Evolutionary conservation across 30 jellyfish, hydroid and myxozoan species (phyloP).

Genomic region (Catostylus mosaicus): DNA sequence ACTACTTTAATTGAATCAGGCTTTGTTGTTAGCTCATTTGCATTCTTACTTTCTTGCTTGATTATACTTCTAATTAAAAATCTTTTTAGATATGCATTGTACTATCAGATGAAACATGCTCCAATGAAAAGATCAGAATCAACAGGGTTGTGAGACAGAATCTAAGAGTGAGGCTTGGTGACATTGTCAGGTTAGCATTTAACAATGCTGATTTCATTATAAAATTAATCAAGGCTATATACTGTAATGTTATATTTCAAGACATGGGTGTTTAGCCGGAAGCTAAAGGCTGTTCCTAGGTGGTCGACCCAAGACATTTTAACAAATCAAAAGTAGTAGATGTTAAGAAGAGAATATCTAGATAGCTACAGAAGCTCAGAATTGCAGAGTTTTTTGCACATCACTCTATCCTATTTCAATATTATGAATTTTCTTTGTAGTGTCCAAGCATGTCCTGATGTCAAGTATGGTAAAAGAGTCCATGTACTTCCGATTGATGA

Average conservation of each 20-base stretch:
- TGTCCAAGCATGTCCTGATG: slow-evolving; percentile 98
- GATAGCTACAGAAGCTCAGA: not conserved
- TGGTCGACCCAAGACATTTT: too few relatives aligned
- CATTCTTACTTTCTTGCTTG: too few relatives aligned
- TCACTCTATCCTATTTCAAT: not conserved
- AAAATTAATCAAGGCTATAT: not conserved
- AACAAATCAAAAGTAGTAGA: too few relatives aligned
- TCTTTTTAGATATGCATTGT: slow-evolving; percentile 84
- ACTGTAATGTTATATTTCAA: too few relatives aligned
- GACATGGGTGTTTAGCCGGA: too few relatives aligned
- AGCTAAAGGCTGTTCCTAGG: too few relatives aligned
- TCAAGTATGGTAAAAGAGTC: slow-evolving; percentile 93
- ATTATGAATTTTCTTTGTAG: slow-evolving; percentile 18
- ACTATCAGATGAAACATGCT: slow-evolving; percentile 86
- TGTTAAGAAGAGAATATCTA: too few relatives aligned
- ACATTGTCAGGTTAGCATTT: slow-evolving; percentile 98
- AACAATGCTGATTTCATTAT: too few relatives aligned
- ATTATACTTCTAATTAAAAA: too few relatives aligned
- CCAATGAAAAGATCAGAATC: slow-evolving; percentile 88
- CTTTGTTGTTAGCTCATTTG: too few relatives aligned
- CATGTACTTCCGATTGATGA: slow-evolving; percentile 99
- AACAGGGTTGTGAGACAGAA: slow-evolving; percentile 97
- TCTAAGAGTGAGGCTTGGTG: slow-evolving; percentile 97
- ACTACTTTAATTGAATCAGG: too few relatives aligned
- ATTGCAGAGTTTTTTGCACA: not conserved